A percentile compares a stretch with the other conserved stretches of the same genome.
These are phyloP conservation scores for Crocidura indochinensis DNA, from an alignment of 2,797 vertebrate species.

Conservation along the genomic window DNA sequence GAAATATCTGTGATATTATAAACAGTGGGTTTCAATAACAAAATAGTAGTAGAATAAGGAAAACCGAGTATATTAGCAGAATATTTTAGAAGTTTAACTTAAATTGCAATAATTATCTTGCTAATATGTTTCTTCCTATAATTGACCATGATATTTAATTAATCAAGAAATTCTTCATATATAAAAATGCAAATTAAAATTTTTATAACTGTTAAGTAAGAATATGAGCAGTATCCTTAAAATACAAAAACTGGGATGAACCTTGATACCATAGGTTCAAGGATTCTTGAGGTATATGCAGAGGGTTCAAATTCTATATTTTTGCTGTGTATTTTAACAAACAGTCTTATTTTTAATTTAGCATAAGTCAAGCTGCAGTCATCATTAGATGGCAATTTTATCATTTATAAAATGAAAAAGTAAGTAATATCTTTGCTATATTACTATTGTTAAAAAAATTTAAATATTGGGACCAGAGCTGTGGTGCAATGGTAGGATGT, in stretches of 20 bases:
- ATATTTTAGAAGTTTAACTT: not conserved
- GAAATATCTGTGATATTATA: not conserved
- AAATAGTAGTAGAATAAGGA: not conserved
- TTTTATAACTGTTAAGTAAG: not conserved
- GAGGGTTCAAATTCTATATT: not conserved
- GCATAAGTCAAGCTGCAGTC: no score
- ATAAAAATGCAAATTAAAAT: not conserved
- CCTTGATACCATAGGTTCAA: not conserved
- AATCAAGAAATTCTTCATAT: conserved; percentile 8
- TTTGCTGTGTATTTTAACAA: not conserved
- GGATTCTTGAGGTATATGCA: not conserved
- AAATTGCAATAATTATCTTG: not conserved
- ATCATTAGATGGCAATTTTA: no score
- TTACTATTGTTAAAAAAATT: no score
- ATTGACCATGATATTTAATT: not conserved
- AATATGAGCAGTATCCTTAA: not conserved
- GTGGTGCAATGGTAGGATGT: no score
- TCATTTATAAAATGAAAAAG: no score
- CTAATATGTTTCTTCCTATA: not conserved
- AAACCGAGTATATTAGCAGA: not conserved
- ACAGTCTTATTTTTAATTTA: no score
- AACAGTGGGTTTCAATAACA: not conserved
- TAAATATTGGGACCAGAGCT: no score
- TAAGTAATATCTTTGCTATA: no score
- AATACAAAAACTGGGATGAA: not conserved